A percentile compares a stretch with the other conserved stretches of the same genome.
These are phyloP conservation scores for Watsonalla binaria DNA, from an alignment of 2,888 invertebrate species.

Conservation along the genomic window DNA sequence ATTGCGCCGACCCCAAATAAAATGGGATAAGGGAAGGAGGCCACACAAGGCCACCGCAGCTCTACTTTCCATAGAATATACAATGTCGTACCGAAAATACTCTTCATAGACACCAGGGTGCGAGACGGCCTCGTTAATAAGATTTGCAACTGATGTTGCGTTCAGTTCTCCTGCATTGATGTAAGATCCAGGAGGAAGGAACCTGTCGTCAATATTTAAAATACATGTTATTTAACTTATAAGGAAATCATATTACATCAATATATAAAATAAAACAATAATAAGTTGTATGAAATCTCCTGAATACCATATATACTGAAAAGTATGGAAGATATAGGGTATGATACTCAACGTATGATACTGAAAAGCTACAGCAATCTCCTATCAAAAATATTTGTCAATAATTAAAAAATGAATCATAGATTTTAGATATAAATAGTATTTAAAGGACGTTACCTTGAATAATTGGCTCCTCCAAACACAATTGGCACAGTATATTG, in stretches of 20 bases:
- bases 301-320: no score
- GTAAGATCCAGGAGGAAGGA: conserved; percentile 56
- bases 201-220: conserved; percentile 26
- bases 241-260: no score
- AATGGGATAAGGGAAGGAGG: no score
- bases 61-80: background rate
- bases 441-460: conserved; percentile 33
- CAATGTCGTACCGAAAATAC: conserved; percentile 45
- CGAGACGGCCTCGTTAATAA: conserved; percentile 39
- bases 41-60: no score
- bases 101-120: conserved; percentile 34
- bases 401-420: no score
- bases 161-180: conserved; percentile 41
- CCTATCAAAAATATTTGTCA: no score
- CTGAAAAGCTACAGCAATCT: no score
- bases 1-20: no score
- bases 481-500: conserved; percentile 83
- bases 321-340: no score
- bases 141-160: conserved; percentile 30
- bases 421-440: background rate
- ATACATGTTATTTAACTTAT: background rate
- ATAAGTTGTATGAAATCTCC: no score
- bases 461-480: conserved; percentile 83
- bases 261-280: no score
- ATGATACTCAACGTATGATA: no score